Evolutionary conservation across 1,140 invertebrate genomes (phyloP).

Genomic region (Megathymus violae): DNA sequence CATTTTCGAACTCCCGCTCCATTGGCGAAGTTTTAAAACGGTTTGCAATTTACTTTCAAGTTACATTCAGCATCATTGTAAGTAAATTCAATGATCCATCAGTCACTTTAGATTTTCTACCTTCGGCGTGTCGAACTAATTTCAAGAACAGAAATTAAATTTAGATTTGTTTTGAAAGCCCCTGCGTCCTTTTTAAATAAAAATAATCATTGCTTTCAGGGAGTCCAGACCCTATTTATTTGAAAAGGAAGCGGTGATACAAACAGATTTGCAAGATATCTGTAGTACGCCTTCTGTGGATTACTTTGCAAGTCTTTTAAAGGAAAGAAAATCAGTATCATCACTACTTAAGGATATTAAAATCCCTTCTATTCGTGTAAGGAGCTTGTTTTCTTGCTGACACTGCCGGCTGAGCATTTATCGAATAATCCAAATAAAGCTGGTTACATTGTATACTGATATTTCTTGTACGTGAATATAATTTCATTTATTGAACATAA

Average conservation of each 20-base stretch:
- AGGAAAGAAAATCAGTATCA: slow-evolving; percentile 76
- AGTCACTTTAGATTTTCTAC: neutral
- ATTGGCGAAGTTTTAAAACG: slow-evolving; percentile 76
- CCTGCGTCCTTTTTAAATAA: neutral
- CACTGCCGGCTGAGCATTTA: slow-evolving; percentile 61
- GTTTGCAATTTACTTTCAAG: slow-evolving; percentile 73
- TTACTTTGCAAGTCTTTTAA: slow-evolving; percentile 83
- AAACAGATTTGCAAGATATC: slow-evolving; percentile 78
- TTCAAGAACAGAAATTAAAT: neutral
- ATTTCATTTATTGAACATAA: too few species aligned
- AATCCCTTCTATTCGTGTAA: slow-evolving; percentile 80
- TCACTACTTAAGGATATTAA: slow-evolving; percentile 84
- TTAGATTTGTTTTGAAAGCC: slow-evolving; percentile 7
- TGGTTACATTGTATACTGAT: slow-evolving; percentile 40
- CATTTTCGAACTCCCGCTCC: slow-evolving; percentile 80
- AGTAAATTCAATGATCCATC: slow-evolving; percentile 52
- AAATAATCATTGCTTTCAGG: slow-evolving; percentile 62
- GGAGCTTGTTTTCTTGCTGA: slow-evolving; percentile 79
- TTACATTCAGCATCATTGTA: slow-evolving; percentile 61
- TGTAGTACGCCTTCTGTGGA: slow-evolving; percentile 72
- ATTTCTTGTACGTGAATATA: slow-evolving; percentile 18
- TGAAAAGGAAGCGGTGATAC: slow-evolving; percentile 79
- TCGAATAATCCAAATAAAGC: slow-evolving; percentile 66
- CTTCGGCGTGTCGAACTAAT: neutral
- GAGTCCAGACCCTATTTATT: slow-evolving; percentile 75